Evolutionary conservation across 2,113 vertebrate genomes (phyloP).

Genomic region (Tapirus terrestris): DNA sequence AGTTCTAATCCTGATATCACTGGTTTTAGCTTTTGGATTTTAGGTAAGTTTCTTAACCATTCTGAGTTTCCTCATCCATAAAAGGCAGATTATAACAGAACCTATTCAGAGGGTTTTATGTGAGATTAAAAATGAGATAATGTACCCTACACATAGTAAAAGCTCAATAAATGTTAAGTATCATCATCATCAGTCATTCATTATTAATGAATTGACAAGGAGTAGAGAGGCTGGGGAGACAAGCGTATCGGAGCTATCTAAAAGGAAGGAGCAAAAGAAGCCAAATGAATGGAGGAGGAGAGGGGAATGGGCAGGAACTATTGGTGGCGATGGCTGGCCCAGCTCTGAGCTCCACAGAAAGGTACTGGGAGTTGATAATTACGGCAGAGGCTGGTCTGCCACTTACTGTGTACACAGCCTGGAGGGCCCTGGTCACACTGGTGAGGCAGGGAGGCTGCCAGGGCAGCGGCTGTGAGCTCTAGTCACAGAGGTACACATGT

Average conservation of each 20-base stretch:
- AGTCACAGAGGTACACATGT: background rate
- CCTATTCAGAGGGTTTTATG: background rate
- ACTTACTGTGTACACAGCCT: background rate
- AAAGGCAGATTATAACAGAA: background rate
- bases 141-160: background rate
- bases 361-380: no score
- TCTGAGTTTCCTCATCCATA: background rate
- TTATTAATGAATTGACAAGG: background rate
- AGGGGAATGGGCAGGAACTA: background rate
- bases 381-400: background rate
- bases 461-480: background rate
- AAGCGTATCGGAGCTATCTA: background rate
- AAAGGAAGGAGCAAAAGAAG: background rate
- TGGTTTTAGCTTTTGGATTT: background rate
- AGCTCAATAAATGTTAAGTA: background rate
- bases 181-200: background rate
- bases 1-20: background rate
- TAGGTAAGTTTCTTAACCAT: background rate
- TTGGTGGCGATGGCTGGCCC: background rate
- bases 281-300: fast-evolving
- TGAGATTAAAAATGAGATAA: background rate
- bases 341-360: background rate
- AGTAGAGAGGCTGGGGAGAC: background rate
- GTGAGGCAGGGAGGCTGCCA: background rate
- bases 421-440: background rate